Conservation (phyloP, 2,888 invertebrate genomes). For the Malachius bipustulatus region DNA sequence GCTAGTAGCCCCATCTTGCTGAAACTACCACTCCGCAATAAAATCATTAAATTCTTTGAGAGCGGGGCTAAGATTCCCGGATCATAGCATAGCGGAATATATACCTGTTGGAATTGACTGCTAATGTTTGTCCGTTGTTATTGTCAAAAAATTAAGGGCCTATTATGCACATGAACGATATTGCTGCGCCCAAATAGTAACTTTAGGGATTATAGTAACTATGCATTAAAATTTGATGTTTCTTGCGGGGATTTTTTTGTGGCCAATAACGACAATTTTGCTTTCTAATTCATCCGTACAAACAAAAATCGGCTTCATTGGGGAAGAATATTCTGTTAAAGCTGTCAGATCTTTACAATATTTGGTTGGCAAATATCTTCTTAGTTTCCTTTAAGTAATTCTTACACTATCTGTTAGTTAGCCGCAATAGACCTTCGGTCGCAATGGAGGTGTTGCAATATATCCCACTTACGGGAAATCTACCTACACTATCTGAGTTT, state of each 20-base stretch:
- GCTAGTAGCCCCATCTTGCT: neutral
- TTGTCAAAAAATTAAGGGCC: neutral
- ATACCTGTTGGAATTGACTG: neutral
- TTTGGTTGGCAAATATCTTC: no score
- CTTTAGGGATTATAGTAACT: no score
- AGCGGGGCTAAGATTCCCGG: neutral
- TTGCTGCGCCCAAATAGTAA: conserved; percentile 1
- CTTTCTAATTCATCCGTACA: neutral
- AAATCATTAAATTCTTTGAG: neutral
- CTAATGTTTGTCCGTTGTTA: neutral
- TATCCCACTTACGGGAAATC: no score
- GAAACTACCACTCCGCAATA: neutral
- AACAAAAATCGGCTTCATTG: neutral
- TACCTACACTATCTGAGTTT: no score
- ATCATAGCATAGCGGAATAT: neutral
- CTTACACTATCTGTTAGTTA: no score
- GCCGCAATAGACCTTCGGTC: no score
- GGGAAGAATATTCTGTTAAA: neutral
- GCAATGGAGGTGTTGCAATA: no score
- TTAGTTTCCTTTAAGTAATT: no score
- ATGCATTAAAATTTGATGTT: neutral
- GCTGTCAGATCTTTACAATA: no score
- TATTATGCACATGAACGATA: neutral
- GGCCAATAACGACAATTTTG: neutral
- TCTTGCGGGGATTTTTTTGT: neutral